Evolutionary conservation across 2,797 vertebrate genomes (phyloP).

Genomic region (Arrhamphus sclerolepis): DNA sequence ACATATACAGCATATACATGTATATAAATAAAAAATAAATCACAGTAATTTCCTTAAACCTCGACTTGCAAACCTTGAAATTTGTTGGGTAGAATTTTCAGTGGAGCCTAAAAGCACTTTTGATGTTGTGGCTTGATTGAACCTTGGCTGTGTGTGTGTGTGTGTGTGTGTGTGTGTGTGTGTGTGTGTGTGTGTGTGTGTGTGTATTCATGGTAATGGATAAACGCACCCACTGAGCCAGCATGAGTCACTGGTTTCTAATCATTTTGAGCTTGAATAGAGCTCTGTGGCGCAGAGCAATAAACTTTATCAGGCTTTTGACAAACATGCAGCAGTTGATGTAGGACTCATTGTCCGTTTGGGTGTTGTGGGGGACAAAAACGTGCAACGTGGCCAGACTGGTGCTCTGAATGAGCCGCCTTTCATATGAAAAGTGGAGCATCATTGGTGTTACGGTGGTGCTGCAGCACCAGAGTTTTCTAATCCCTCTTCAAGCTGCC

Average conservation of each 20-base stretch:
- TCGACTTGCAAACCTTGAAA: too few species aligned
- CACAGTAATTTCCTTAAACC: too few species aligned
- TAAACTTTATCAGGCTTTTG: background rate
- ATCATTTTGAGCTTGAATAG: background rate
- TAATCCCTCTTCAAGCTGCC: background rate
- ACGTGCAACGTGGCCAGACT: too few species aligned
- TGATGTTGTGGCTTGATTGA: background rate
- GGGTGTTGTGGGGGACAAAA: too few species aligned
- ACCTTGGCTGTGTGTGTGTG: fast-evolving
- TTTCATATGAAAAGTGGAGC: background rate
- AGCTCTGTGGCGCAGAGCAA: background rate
- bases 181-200: background rate
- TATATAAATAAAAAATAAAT: too few species aligned
- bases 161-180: background rate
- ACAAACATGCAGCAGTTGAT: background rate
- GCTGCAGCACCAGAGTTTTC: background rate
- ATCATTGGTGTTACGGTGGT: background rate
- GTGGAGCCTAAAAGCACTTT: background rate
- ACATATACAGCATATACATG: too few species aligned
- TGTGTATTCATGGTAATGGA: background rate
- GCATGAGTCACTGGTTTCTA: background rate
- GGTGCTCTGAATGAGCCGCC: background rate
- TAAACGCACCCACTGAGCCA: background rate
- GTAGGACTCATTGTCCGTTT: background rate
- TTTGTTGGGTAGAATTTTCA: background rate